Percentiles rank a stretch among this genome's conserved stretches.
These are phyloP conservation scores for Ovis canadensis DNA, from an alignment of 2,113 vertebrate species.

Conservation along the genomic window DNA sequence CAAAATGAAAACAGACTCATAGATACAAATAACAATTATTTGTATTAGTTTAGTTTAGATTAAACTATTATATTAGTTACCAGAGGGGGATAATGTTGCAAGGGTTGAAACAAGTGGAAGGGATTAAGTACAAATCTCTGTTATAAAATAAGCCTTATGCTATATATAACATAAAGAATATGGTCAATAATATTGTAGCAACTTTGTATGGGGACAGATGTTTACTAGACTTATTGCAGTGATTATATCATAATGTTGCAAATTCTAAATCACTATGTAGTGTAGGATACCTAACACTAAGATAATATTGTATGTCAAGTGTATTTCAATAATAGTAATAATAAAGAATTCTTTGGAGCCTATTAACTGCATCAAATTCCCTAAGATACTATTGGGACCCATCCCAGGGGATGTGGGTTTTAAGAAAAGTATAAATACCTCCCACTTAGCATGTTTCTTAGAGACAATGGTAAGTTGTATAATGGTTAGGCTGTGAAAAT, in stretches of 20 bases:
- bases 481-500: neutral
- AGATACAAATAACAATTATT: neutral
- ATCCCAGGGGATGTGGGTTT: neutral
- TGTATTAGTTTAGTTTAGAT: neutral
- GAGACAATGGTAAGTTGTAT: neutral
- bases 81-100: neutral
- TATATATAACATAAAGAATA: neutral
- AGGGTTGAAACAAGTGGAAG: neutral
- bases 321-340: neutral
- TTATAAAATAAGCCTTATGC: neutral
- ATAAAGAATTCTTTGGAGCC: neutral
- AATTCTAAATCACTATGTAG: neutral
- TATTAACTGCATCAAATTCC: neutral
- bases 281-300: neutral
- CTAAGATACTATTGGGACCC: neutral
- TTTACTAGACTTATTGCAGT: neutral
- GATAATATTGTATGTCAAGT: neutral
- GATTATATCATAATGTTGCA: neutral
- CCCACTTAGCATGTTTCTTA: neutral
- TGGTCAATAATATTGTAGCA: neutral
- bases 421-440: neutral
- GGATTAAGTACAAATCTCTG: neutral
- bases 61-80: neutral
- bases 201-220: neutral
- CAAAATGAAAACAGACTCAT: neutral